Evolutionary conservation across 2,888 invertebrate genomes (phyloP).

Genomic region (Syrphus vitripennis): DNA sequence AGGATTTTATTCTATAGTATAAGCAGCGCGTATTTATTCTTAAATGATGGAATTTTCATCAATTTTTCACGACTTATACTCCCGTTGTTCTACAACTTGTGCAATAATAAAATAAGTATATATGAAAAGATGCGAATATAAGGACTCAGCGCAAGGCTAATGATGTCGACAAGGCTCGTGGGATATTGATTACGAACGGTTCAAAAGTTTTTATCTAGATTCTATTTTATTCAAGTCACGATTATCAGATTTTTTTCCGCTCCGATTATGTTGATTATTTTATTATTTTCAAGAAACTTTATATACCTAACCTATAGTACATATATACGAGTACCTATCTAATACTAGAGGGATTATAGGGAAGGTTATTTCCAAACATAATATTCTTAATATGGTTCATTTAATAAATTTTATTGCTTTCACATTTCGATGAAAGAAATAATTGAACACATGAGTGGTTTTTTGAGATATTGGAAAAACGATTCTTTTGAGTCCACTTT

Average conservation of each 20-base stretch:
- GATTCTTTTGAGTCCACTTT: neutral
- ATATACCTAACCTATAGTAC: neutral
- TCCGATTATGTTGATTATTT: slow-evolving; percentile 8
- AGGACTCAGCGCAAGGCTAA: slow-evolving; percentile 17
- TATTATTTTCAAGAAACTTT: slow-evolving; percentile 4
- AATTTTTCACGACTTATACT: slow-evolving; percentile 20
- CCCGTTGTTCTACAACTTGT: neutral
- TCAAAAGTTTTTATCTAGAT: neutral
- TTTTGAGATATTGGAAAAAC: neutral
- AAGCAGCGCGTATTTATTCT: neutral
- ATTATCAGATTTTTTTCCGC: slow-evolving; percentile 38
- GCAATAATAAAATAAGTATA: neutral
- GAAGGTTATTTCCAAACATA: neutral
- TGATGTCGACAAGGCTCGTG: slow-evolving; percentile 53
- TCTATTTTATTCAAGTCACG: slow-evolving; percentile 55
- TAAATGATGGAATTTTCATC: slow-evolving; percentile 35
- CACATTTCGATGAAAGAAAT: neutral
- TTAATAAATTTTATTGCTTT: slow-evolving; percentile 41
- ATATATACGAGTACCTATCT: neutral
- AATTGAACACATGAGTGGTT: slow-evolving; percentile 12
- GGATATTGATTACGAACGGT: slow-evolving; percentile 50
- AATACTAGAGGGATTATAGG: slow-evolving; percentile 23
- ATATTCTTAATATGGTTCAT: slow-evolving; percentile 34
- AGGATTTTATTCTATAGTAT: neutral
- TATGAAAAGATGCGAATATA: neutral